Percentiles rank a stretch among this genome's conserved stretches.
Evolutionary conservation across 2,797 vertebrate genomes (phyloP).

Genomic region (Manis crassicaudata): DNA sequence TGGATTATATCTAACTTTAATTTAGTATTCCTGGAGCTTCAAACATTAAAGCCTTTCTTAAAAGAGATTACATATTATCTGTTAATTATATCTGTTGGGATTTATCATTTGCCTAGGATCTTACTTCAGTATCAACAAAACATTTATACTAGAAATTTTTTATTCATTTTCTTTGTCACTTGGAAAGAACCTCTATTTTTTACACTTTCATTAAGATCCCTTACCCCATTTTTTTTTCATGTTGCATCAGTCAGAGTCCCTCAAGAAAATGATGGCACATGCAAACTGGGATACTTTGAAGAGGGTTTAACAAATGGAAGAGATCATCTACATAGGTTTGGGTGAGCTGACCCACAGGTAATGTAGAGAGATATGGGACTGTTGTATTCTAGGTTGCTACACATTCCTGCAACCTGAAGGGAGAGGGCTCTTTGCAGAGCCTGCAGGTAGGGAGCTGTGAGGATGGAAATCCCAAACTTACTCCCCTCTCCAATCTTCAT

Average conservation of each 20-base stretch:
- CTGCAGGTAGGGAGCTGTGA: background rate
- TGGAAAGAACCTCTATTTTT: conserved; percentile 39
- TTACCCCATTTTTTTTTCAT: background rate
- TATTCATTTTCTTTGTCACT: conserved; percentile 16
- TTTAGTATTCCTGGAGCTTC: conserved; percentile 58
- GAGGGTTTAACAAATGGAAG: background rate
- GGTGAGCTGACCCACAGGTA: background rate
- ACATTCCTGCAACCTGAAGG: background rate
- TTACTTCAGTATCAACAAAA: conserved; percentile 56
- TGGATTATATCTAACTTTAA: conserved; percentile 70
- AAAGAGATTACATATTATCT: conserved; percentile 70
- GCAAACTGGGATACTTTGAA: background rate
- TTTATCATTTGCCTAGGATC: conserved; percentile 56
- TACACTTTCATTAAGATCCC: background rate
- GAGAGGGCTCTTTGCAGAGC: background rate
- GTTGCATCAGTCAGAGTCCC: background rate
- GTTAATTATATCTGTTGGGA: conserved; percentile 74
- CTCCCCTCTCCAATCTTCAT: background rate
- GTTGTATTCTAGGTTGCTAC: background rate
- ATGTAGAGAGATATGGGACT: accelerated
- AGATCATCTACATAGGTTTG: background rate
- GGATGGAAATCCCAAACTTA: background rate
- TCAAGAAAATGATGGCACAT: background rate
- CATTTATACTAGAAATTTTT: conserved; percentile 38
- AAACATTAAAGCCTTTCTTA: conserved; percentile 60